Conservation (phyloP, 92 coral and sea anemone species). For the Bergia puertoricense region DNA sequence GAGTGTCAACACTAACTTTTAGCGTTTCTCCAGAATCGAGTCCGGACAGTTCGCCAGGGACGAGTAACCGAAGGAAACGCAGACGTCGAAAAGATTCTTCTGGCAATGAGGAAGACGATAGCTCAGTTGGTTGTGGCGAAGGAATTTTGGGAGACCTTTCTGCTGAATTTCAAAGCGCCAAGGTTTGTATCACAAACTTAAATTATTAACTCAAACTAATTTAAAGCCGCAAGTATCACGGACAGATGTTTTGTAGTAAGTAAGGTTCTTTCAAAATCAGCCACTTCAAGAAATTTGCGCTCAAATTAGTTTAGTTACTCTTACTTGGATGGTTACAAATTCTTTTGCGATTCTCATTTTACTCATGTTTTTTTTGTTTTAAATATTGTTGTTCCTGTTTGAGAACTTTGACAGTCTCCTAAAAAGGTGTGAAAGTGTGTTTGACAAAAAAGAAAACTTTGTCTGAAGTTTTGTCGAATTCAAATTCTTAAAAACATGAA, state of each 20-base stretch:
- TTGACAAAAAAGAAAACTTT: no score
- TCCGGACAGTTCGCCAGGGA: constrained; percentile 39
- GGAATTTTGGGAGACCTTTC: constrained; percentile 43
- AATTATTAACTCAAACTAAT: constrained; percentile 24
- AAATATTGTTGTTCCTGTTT: neutral
- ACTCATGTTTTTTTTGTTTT: neutral
- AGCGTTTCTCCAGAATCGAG: constrained; percentile 37
- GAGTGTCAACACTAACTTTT: constrained; percentile 22
- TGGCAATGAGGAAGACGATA: constrained; percentile 25
- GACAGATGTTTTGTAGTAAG: neutral
- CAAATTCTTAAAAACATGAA: no score
- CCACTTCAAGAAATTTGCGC: neutral
- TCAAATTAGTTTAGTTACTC: neutral
- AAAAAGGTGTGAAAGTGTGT: no score
- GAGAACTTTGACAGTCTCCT: neutral
- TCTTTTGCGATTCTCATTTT: neutral
- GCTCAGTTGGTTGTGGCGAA: constrained; percentile 38
- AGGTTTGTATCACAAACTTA: constrained; percentile 34
- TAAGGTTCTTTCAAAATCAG: neutral
- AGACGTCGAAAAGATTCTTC: constrained; percentile 9
- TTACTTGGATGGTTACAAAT: neutral
- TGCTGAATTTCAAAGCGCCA: constrained; percentile 43
- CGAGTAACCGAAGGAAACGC: constrained; percentile 4
- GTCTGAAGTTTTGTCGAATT: no score
- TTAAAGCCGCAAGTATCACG: neutral